Evolutionary conservation across 2,113 vertebrate genomes (phyloP).

Genomic region (Ovis aries): ARS-UI_Ramb_v3.0 NC_056080.1:97612001-97612500

Average conservation of each 20-base stretch:
- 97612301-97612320: neutral
- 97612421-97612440: neutral
- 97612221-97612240: neutral
- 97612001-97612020: neutral
- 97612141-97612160: neutral
- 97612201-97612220: neutral
- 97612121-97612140: neutral
- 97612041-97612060: neutral
- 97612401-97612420: neutral
- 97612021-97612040: neutral
- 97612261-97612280: neutral
- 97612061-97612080: neutral
- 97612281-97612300: neutral
- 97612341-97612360: neutral
- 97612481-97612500: neutral
- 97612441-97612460: neutral
- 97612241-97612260: neutral
- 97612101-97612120: neutral
- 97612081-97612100: neutral
- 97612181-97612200: neutral
- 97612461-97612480: neutral
- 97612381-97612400: neutral
- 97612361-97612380: neutral
- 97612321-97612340: neutral
- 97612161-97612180: neutral